These are phyloP conservation scores for Hyposoter dolosus DNA, from an alignment of 2,888 invertebrate species.

Conservation along the genomic window DNA sequence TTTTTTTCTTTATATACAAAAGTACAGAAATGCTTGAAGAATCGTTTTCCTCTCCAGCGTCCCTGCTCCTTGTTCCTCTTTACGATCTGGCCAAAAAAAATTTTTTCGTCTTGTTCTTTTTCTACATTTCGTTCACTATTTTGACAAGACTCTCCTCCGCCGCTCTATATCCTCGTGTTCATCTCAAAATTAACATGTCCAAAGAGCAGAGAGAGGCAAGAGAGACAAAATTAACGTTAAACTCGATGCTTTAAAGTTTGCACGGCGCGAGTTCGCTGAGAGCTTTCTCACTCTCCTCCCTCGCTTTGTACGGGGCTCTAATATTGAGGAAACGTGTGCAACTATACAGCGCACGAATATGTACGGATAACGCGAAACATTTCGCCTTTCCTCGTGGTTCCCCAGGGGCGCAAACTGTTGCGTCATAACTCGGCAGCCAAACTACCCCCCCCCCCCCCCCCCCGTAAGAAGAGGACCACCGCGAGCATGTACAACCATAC, in stretches of 20 bases:
- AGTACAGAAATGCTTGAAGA: slow-evolving; percentile 56
- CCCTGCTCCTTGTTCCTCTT: slow-evolving; percentile 26
- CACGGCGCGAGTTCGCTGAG: slow-evolving; percentile 43
- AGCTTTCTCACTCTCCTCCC: slow-evolving; percentile 48
- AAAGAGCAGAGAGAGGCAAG: neutral
- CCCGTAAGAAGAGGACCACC: slow-evolving; percentile 58
- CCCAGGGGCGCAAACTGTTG: slow-evolving; percentile 81
- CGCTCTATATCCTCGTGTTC: slow-evolving; percentile 60
- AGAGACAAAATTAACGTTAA: slow-evolving; percentile 38
- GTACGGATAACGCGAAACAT: slow-evolving; percentile 50
- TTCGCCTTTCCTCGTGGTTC: slow-evolving; percentile 61
- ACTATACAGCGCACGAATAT: neutral
- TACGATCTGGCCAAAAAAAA: too few relatives aligned
- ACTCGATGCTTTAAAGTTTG: slow-evolving; percentile 65
- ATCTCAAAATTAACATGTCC: slow-evolving; percentile 65
- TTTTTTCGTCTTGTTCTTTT: too few relatives aligned
- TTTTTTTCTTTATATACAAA: slow-evolving; percentile 12
- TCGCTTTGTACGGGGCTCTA: neutral
- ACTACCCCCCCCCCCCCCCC: too few relatives aligned
- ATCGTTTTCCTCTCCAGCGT: slow-evolving; percentile 65
- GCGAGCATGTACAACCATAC: slow-evolving; percentile 62
- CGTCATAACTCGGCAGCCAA: slow-evolving; percentile 78
- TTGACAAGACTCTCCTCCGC: slow-evolving; percentile 55
- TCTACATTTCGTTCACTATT: slow-evolving; percentile 43
- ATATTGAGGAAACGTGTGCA: slow-evolving; percentile 35